Evolutionary conservation across 37 sponge, comb jelly and placozoan species (phyloP), one percentile per base, ranked within the genome.

Genomic region (Oopsacas minuta): DNA sequence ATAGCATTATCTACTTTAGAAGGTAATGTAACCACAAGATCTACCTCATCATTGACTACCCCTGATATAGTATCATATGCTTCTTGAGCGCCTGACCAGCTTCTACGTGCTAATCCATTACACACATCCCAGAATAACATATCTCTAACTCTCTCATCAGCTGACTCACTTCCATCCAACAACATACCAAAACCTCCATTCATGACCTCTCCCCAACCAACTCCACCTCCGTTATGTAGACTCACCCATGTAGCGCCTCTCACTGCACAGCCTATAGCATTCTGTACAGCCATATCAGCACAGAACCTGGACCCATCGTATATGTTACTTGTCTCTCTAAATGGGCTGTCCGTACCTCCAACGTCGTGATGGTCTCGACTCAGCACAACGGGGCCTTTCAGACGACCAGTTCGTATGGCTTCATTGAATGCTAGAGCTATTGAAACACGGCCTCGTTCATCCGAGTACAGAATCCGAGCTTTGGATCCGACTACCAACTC

Each of bases 261-360:
- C 52, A 89, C 91, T 0, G 99, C 83, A 38, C 89, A 93, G 0
- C 99, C 99, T 61, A 97, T 97, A 81, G 94, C 99, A 88, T 94
- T 97, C 91, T 97, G 99, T 20, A 97, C 90, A 37, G 99, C 92
- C 99, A 97, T 97, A 52, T 97, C 99, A 90, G 99, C 99, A 91
- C 99, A 97, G 82, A 94, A 93, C 84, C 89, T 87, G 0, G 95
- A 95, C 15, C 99, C 99, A 85, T 97, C 99, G 17, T 87, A 86
- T 23, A 97, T 94, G 85, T 97, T 95, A 37, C 95, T 90, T 0
- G 99, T 97, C 85, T 97, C 99, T 46, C 99, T 51, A 83, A 89
- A 97, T 7, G 99, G 99, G 86, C 96, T 94, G 90, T 97, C 99
- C 0, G 99, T 93, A 0, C 99, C 99, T 86, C 99, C 94, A 37